Conservation (phyloP, 2,797 vertebrate genomes). For the Morus bassanus region DNA sequence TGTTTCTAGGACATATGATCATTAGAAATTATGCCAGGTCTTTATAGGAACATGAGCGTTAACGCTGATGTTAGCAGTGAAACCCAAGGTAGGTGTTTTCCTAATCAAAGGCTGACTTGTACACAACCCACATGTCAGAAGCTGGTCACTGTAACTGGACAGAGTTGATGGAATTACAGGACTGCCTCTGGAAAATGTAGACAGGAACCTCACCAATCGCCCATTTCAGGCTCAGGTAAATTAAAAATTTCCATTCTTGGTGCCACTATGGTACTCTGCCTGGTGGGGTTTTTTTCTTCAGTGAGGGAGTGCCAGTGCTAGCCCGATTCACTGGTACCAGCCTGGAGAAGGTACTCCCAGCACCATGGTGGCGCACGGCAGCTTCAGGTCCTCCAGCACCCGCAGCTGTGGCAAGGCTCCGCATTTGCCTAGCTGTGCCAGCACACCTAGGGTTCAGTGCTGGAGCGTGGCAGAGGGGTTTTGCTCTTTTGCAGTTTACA, state of each 20-base stretch:
- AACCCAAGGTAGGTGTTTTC: not conserved
- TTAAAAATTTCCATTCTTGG: not conserved
- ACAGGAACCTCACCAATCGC: not conserved
- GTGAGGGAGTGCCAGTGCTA: not conserved
- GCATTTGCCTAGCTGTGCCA: not conserved
- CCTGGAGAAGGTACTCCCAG: fast-evolving
- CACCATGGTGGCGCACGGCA: not conserved
- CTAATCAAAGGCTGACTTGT: not conserved
- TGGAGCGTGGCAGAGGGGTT: not conserved
- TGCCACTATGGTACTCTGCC: not conserved
- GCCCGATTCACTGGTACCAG: not conserved
- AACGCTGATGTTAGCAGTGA: not conserved
- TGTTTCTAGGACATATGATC: not conserved
- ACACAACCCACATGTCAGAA: not conserved
- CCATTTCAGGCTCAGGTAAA: not conserved
- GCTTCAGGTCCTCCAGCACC: not conserved
- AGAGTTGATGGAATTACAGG: not conserved
- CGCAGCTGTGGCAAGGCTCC: not conserved
- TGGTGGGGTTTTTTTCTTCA: not conserved
- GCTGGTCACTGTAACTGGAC: not conserved
- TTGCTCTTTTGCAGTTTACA: not conserved
- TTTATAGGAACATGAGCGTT: not conserved
- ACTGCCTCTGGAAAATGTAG: not conserved
- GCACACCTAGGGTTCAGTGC: not conserved
- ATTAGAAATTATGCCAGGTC: not conserved